Percentiles rank a stretch among this genome's conserved stretches.
Conservation (phyloP, 2,888 invertebrate species). For the Agrotis puta region DNA sequence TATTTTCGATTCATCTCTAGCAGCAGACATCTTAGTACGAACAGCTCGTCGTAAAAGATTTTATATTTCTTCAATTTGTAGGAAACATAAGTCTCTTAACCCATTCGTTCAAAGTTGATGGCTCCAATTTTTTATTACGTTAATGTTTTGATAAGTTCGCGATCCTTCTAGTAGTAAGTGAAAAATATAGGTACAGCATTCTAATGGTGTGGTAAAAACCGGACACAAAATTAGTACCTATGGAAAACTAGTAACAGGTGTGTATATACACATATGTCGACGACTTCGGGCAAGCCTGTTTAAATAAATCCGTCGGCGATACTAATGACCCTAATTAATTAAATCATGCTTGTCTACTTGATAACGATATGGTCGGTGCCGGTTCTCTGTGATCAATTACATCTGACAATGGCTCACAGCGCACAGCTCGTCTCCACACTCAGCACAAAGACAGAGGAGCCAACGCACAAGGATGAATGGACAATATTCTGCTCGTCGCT, state of each 20-base stretch:
- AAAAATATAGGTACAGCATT: neutral
- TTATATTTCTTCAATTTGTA: neutral
- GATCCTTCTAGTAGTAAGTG: neutral
- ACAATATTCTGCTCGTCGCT: conserved; percentile 80
- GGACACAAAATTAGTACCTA: neutral
- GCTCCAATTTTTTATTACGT: neutral
- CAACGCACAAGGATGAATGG: conserved; percentile 81
- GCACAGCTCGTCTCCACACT: conserved; percentile 50
- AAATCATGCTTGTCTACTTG: conserved; percentile 66
- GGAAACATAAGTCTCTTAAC: neutral
- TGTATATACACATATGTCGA: neutral
- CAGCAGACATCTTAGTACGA: neutral
- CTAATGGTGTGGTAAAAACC: conserved; percentile 6
- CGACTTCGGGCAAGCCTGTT: conserved; percentile 34
- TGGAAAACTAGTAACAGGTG: conserved; percentile 22
- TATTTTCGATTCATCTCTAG: neutral
- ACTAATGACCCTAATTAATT: conserved; percentile 75
- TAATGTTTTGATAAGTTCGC: conserved; percentile 2
- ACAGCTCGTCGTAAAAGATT: too few relatives aligned
- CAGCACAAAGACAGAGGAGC: conserved; percentile 67
- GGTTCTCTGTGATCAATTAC: conserved; percentile 71
- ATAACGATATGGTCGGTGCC: conserved; percentile 71
- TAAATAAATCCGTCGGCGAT: conserved; percentile 63
- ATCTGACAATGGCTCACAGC: conserved; percentile 61
- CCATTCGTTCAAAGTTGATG: neutral